Conservation (phyloP, 2,797 vertebrate genomes). For the Pipistrellus pipistrellus region DNA sequence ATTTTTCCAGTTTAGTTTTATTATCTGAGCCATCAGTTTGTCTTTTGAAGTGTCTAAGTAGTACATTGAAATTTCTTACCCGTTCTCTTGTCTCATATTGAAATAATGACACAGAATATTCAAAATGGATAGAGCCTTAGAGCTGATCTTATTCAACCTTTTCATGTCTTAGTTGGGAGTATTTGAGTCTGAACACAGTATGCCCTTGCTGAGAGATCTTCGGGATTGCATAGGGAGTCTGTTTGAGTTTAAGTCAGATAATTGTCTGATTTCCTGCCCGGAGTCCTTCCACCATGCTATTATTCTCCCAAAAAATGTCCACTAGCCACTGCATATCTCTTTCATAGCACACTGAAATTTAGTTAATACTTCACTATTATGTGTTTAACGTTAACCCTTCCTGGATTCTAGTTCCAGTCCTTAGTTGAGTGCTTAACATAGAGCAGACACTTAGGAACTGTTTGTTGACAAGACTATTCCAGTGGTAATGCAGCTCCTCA, state of each 20-base stretch:
- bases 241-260: background rate
- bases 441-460: background rate
- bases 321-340: background rate
- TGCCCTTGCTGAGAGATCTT: constrained; percentile 5
- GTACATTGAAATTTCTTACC: constrained; percentile 76
- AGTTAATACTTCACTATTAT: background rate
- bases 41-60: constrained; percentile 79
- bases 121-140: constrained; percentile 18
- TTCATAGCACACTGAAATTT: background rate
- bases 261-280: background rate
- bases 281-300: background rate
- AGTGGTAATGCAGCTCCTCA: background rate
- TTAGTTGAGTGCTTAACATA: background rate
- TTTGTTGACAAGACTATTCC: background rate
- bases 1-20: constrained; percentile 78
- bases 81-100: constrained; percentile 75
- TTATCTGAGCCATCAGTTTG: constrained; percentile 79
- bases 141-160: constrained; percentile 49
- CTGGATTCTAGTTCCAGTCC: background rate
- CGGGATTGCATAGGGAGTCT: background rate
- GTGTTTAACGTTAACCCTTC: background rate
- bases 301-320: background rate
- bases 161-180: background rate
- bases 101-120: constrained; percentile 76
- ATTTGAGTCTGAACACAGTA: background rate